Conservation (phyloP, 2,888 invertebrate genomes). For the Tanaodytes sp. region DNA sequence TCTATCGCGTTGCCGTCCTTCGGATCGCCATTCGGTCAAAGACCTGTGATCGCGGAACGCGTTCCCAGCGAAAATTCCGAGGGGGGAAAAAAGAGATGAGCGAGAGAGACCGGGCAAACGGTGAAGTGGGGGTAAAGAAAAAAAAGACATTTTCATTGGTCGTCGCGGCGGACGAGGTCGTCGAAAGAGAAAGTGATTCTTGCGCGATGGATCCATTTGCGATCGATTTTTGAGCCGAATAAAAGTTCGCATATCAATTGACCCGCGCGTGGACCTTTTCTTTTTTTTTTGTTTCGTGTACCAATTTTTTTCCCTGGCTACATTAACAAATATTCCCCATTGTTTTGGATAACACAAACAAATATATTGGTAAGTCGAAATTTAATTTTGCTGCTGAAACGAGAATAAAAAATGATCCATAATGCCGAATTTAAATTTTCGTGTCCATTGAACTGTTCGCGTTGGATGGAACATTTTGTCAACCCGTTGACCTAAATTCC, state of each 20-base stretch:
- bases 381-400: no score
- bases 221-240: slow-evolving; percentile 29
- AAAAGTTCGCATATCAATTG: slow-evolving; percentile 1
- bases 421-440: no score
- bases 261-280: background rate
- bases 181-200: slow-evolving; percentile 50
- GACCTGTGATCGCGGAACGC: slow-evolving; percentile 33
- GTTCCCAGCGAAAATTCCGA: slow-evolving; percentile 19
- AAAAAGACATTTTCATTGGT: slow-evolving; percentile 43
- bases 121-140: slow-evolving; percentile 2
- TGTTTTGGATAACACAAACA: no score
- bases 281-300: no score
- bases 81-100: background rate
- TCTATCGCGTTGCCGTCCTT: slow-evolving; percentile 26
- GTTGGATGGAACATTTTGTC: no score
- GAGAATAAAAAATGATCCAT: no score
- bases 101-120: slow-evolving; percentile 1
- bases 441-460: no score
- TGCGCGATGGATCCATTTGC: slow-evolving; percentile 19
- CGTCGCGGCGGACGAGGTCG: slow-evolving; percentile 50
- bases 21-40: slow-evolving; percentile 43
- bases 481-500: no score
- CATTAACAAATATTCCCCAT: no score
- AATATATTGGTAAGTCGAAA: no score
- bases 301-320: no score